A percentile compares a stretch with the other conserved stretches of the same genome.
phyloP scores from a whole-genome alignment of 2,888 invertebrate genomes.

The Cheilosia urbana region DNA sequence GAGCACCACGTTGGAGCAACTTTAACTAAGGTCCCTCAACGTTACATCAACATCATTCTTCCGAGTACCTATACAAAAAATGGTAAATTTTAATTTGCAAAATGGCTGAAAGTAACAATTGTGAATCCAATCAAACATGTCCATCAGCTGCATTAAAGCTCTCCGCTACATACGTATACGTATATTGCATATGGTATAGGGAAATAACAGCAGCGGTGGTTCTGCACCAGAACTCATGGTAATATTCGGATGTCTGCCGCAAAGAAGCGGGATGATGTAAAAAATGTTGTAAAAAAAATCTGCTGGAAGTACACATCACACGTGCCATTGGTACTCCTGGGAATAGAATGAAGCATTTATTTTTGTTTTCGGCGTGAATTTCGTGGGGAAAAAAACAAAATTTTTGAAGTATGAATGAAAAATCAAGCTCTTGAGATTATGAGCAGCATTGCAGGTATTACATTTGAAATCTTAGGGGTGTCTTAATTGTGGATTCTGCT shows the following conservation, averaged over 20 bases:
- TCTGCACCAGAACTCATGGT: constrained; percentile 1
- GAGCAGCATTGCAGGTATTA: neutral
- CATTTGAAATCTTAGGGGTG: neutral
- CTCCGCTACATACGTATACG: neutral
- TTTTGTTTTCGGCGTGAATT: constrained; percentile 29
- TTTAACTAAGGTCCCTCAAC: constrained; percentile 13
- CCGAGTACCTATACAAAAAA: constrained; percentile 22
- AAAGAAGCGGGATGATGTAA: constrained; percentile 38
- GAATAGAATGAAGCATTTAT: constrained; percentile 50
- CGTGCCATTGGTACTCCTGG: constrained; percentile 57
- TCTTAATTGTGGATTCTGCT: no score
- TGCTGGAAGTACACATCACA: constrained; percentile 45
- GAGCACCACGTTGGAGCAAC: neutral
- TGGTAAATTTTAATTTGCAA: constrained; percentile 60
- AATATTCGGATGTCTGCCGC: constrained; percentile 32
- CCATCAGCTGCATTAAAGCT: constrained; percentile 58
- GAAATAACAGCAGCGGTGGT: constrained; percentile 5
- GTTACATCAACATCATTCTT: neutral
- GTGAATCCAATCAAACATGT: constrained; percentile 51
- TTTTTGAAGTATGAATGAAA: neutral
- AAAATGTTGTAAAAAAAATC: constrained; percentile 54
- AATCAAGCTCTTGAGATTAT: neutral
- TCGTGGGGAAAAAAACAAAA: constrained; percentile 23
- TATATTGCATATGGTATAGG: constrained; percentile 35
- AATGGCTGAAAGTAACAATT: constrained; percentile 58